A percentile compares a stretch with the other conserved stretches of the same genome.
Evolutionary conservation across 2,113 vertebrate species (phyloP).

Genomic region (Mellivora capensis): DNA sequence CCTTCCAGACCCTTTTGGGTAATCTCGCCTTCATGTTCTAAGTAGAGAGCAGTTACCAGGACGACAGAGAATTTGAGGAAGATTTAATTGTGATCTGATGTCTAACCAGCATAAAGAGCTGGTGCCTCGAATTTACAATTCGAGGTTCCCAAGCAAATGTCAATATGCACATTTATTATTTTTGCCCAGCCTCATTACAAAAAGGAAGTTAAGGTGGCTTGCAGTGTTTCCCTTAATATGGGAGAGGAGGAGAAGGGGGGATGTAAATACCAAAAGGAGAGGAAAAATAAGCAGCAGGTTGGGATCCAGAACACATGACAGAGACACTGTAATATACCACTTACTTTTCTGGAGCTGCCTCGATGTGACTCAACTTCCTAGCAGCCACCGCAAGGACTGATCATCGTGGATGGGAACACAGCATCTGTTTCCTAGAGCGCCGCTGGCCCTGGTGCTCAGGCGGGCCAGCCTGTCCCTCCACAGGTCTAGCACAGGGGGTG

Average conservation of each 20-base stretch:
- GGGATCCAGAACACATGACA: neutral
- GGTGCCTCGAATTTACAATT: constrained; percentile 48
- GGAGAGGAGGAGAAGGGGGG: neutral
- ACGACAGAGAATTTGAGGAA: constrained; percentile 70
- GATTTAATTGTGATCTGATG: constrained; percentile 66
- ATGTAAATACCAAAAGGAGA: neutral
- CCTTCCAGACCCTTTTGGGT: constrained; percentile 61
- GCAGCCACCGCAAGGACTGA: neutral
- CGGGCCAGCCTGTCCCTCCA: neutral
- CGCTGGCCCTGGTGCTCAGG: neutral
- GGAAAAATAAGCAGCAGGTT: neutral
- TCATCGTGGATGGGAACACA: fast-evolving
- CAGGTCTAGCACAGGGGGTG: neutral
- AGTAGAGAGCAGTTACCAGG: constrained; percentile 71
- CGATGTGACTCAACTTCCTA: neutral
- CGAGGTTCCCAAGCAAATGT: constrained; percentile 64
- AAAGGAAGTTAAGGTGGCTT: constrained; percentile 11
- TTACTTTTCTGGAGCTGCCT: neutral
- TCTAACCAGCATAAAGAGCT: constrained; percentile 58
- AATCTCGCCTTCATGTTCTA: constrained; percentile 43
- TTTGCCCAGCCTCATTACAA: neutral
- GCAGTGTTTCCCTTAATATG: neutral
- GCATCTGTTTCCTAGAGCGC: neutral
- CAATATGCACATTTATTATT: constrained; percentile 45
- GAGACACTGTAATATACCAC: neutral